Conservation (phyloP, 2,888 invertebrate species). For the Torymus texanus region DNA sequence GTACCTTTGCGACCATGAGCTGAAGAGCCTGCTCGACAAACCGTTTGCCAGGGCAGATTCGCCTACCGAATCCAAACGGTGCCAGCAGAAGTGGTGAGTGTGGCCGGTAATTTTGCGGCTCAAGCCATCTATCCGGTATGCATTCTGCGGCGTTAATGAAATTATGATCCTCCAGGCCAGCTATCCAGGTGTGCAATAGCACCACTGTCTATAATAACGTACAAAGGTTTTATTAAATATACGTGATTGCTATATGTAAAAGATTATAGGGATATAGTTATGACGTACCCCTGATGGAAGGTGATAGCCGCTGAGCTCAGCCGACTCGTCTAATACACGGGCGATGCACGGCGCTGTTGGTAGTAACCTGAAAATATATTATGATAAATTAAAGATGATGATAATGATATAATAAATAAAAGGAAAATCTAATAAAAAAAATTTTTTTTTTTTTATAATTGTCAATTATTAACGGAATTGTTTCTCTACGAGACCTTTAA, state of each 20-base stretch:
- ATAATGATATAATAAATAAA: too few relatives aligned
- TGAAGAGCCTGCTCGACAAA: conserved; percentile 88
- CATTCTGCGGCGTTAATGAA: conserved; percentile 84
- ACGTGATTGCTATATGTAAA: too few relatives aligned
- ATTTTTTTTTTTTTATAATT: too few relatives aligned
- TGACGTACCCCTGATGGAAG: conserved; percentile 83
- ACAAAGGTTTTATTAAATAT: too few relatives aligned
- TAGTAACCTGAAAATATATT: conserved; percentile 74
- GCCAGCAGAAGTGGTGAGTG: conserved; percentile 81
- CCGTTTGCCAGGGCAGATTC: conserved; percentile 90
- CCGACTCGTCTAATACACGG: conserved; percentile 84
- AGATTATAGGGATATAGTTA: too few relatives aligned
- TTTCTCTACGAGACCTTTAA: too few relatives aligned
- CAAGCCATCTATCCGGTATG: conserved; percentile 87
- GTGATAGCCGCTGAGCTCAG: conserved; percentile 82
- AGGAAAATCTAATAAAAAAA: too few relatives aligned
- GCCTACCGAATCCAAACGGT: conserved; percentile 87
- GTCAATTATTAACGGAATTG: too few relatives aligned
- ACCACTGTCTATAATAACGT: conserved; percentile 80
- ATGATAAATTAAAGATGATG: too few relatives aligned
- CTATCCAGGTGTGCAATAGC: conserved; percentile 88
- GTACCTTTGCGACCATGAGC: conserved; percentile 84
- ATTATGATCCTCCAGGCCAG: conserved; percentile 85
- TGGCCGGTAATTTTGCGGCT: conserved; percentile 74
- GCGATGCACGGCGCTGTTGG: conserved; percentile 89